Base-by-base conservation (phyloP, 2,888 invertebrate genomes). In the Sceliomorpha sp. region DNA sequence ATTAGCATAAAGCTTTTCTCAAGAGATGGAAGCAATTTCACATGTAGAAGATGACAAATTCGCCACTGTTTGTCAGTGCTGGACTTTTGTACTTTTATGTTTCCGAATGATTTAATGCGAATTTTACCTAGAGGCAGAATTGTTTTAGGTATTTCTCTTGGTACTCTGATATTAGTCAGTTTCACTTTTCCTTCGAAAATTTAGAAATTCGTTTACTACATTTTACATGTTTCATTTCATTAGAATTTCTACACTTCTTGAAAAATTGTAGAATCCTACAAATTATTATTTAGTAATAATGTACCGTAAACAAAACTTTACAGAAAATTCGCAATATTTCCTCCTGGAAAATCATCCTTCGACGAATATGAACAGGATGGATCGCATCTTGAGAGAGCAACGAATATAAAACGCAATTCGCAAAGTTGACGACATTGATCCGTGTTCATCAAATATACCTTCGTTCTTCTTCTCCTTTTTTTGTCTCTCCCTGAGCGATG, bases 361-460 rank as follows among this genome's bases (percentile, higher is more conserved):
- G n/a, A n/a, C n/a, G n/a, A n/a, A n/a, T n/a, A n/a, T n/a, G n/a
- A n/a, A n/a, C n/a, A n/a, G n/a, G n/a, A n/a, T n/a, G n/a, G 12
- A 12, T 4, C 20, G 5, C 20, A 20, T 4, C 20, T 4, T 5
- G 20, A 20, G 5, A 20, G 5, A 20, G 20, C 20, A 5, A 20
- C 20, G 3, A 5, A 20, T n/a, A n/a, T 20, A 20, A 20, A 2
- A 5, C 20, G 20, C 20, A 4, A 20, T 20, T 20, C 20, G 20
- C 20, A 20, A 20, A 20, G 20, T 5, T 20, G 20, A 27, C 53
- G 55, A 70, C 72, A 75, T 74, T 70, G 76, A 75, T 75, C 68
- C 63, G 68, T 56, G 71, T 68, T 66, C 64, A 58, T 75, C 69
- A 70, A 76, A 72, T 70, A 62, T 50, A 66, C 69, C 70, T 76